These are phyloP conservation scores for Acanthurus lineatus DNA, from an alignment of 2,797 vertebrate species.

Conservation along the genomic window DNA sequence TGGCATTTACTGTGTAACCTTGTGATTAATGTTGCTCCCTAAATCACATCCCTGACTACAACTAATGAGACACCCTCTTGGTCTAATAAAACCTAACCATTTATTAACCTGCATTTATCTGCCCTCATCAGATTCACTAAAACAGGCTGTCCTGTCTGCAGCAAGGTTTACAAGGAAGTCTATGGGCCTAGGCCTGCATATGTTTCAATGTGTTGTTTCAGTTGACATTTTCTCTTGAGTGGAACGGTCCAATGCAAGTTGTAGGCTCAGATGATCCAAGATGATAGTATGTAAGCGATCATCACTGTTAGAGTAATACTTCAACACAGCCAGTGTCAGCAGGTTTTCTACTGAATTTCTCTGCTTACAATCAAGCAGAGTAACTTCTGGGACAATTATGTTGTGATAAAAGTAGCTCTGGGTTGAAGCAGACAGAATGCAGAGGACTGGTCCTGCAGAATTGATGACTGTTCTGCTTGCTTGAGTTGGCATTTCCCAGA, in stretches of 20 bases:
- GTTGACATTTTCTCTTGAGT: not conserved
- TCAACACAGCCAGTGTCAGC: not conserved
- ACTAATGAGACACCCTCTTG: conserved; percentile 33
- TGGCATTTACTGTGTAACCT: conserved; percentile 31
- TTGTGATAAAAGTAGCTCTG: conserved; percentile 6
- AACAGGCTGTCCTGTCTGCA: conserved; percentile 23
- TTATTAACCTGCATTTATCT: conserved; percentile 65
- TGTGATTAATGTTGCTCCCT: conserved; percentile 60
- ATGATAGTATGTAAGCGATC: not conserved
- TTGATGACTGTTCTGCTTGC: conserved; percentile 20
- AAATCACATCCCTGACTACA: conserved; percentile 42
- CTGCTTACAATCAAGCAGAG: conserved; percentile 21
- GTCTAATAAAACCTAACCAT: conserved; percentile 66
- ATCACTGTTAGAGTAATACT: not conserved
- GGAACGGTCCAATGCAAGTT: not conserved
- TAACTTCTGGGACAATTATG: conserved; percentile 16
- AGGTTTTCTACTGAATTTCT: not conserved
- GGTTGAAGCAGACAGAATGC: conserved; percentile 8
- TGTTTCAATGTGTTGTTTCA: not conserved
- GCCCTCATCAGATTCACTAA: conserved; percentile 36
- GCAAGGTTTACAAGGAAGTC: not conserved
- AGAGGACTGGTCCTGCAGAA: conserved; percentile 26
- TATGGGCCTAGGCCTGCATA: not conserved
- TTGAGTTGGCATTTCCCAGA: conserved; percentile 28
- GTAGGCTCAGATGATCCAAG: conserved; percentile 7